Conservation (phyloP, 2,888 invertebrate genomes). For the Sinodicranocentrus sp. region DNA sequence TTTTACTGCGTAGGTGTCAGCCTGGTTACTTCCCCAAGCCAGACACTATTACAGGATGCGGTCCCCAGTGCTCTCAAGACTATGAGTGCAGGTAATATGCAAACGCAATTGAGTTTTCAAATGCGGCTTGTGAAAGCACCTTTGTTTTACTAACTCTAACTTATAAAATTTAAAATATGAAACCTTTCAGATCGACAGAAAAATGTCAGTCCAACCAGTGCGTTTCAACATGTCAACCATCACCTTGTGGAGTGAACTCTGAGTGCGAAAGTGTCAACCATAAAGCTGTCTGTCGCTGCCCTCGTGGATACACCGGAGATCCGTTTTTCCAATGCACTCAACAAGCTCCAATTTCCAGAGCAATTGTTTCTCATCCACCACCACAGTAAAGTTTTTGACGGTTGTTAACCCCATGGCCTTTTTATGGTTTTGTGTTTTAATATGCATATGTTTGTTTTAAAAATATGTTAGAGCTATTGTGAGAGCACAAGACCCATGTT, state of each 20-base stretch:
- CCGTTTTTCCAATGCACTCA: slow-evolving; percentile 74
- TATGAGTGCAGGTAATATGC: slow-evolving; percentile 68
- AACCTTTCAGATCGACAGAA: slow-evolving; percentile 69
- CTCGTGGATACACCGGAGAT: slow-evolving; percentile 74
- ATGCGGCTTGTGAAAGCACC: slow-evolving; percentile 56
- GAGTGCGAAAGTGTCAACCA: slow-evolving; percentile 76
- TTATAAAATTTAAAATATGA: too few relatives aligned
- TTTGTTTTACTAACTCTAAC: not conserved
- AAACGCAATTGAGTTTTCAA: not conserved
- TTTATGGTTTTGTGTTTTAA: not conserved
- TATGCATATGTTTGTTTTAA: not conserved
- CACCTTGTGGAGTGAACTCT: slow-evolving; percentile 72
- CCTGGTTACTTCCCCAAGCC: slow-evolving; percentile 77
- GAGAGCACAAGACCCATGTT: slow-evolving; percentile 73
- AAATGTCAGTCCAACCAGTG: slow-evolving; percentile 73
- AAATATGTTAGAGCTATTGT: slow-evolving; percentile 66
- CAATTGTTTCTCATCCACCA: slow-evolving; percentile 73
- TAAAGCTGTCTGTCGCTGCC: slow-evolving; percentile 57
- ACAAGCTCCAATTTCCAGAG: slow-evolving; percentile 72
- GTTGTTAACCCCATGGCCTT: not conserved
- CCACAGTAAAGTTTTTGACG: slow-evolving; percentile 70
- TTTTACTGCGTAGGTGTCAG: slow-evolving; percentile 72
- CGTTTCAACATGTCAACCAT: slow-evolving; percentile 69
- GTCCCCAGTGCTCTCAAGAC: slow-evolving; percentile 76
- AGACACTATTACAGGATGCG: slow-evolving; percentile 77